Percentiles rank a stretch among this genome's conserved stretches.
phyloP scores from a whole-genome alignment of 2,113 vertebrate genomes.

The Pedionomus torquatus region DNA sequence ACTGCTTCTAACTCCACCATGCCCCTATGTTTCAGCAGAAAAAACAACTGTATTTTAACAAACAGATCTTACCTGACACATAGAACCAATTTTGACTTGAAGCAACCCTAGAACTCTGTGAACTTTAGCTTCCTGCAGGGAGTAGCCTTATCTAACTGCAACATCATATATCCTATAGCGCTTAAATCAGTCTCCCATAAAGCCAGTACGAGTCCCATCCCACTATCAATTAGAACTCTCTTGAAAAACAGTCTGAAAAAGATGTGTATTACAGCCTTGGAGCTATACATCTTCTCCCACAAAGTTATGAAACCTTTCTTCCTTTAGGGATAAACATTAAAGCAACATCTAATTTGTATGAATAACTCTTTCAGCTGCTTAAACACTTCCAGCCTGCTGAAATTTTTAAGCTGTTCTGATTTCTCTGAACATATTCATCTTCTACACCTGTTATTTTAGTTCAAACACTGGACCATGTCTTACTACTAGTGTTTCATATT shows the following conservation, averaged over 20 bases:
- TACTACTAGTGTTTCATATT: neutral
- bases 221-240: neutral
- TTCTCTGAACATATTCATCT: neutral
- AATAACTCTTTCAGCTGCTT: conserved; percentile 9
- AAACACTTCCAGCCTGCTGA: neutral
- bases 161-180: neutral
- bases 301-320: conserved; percentile 48
- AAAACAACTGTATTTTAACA: neutral
- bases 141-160: neutral
- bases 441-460: conserved; percentile 13
- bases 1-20: neutral
- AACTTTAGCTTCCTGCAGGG: neutral
- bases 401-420: conserved; percentile 17
- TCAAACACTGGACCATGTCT: neutral
- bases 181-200: neutral
- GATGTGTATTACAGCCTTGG: neutral
- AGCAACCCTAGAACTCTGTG: neutral
- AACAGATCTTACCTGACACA: neutral
- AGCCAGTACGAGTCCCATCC: neutral
- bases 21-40: neutral
- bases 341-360: conserved; percentile 25
- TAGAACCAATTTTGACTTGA: neutral
- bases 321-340: conserved; percentile 36
- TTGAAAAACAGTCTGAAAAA: neutral
- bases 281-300: conserved; percentile 24